Base-by-base conservation (phyloP, 2,797 vertebrate species). In the Austrolebias charrua region DNA sequence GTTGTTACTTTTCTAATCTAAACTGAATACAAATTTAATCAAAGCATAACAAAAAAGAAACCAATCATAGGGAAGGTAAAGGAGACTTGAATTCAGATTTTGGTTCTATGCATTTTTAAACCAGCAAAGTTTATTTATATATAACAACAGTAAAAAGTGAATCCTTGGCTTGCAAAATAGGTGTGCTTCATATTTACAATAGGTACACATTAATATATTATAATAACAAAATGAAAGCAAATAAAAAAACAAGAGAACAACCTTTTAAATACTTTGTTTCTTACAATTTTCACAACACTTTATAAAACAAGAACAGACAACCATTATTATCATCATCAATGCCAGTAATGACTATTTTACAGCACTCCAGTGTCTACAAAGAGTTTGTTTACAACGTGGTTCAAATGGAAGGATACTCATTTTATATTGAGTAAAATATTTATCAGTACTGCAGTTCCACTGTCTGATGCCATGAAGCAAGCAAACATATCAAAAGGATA, bases 111-210 rank as follows among this genome's bases (percentile, higher is more conserved):
- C 82, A 77, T 78, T 91, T 93, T 97, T 95, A 92, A 96, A 95
- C 94, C 96, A 97, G 95, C 95, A 98, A 97, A 97, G 94, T 98
- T 98, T 98, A 98, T 97, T 99, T 97, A 98, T 98, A 96, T 99
- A 98, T 98, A 98, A 98, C 96, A 99, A 99, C 95, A 95, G 97
- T 99, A 99, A 95, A 99, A 99, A 99, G 95, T 96, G 96, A 95
- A 95, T 98, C 95, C 95, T 98, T 96, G 95, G 95, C 96, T 99
- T 98, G 97, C 96, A 99, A 99, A 99, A 99, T 99, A 99, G 96
- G 95, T 96, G 96, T 96, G 97, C 95, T 98, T 99, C 94, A 94
- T 98, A 99, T 99, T 96, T 99, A 99, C 97, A 99, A 92, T 99
- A 98, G 94, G 94, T 98, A 98, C 95, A 98, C 96, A 95, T 94